A percentile compares a stretch with the other conserved stretches of the same genome.
These are phyloP conservation scores for Takifugu ocellatus DNA, from an alignment of 2,797 vertebrate species.

Conservation along the genomic window DNA sequence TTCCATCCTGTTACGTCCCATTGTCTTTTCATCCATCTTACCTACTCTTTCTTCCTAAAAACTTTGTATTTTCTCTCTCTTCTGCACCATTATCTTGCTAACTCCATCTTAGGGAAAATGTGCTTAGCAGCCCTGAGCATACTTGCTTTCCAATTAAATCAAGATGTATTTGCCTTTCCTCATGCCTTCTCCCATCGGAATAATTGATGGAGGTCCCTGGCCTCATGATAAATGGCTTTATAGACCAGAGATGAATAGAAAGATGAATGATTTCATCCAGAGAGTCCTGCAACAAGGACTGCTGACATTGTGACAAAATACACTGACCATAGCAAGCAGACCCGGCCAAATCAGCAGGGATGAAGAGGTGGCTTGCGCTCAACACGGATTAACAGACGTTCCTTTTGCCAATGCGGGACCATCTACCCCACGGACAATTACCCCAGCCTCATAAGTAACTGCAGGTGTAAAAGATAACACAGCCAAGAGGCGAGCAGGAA, in stretches of 20 bases:
- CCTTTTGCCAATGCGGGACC: background rate
- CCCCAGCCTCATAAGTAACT: constrained; percentile 63
- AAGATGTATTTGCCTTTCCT: constrained; percentile 81
- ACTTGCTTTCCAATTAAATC: constrained; percentile 82
- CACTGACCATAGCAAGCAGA: constrained; percentile 71
- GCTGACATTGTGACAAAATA: constrained; percentile 82
- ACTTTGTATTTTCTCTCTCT: constrained; percentile 31
- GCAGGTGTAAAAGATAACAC: constrained; percentile 53
- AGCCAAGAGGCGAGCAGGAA: constrained; percentile 43
- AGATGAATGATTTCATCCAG: constrained; percentile 77
- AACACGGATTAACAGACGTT: constrained; percentile 11
- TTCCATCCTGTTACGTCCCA: constrained; percentile 11
- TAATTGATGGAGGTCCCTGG: constrained; percentile 80
- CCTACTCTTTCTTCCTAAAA: constrained; percentile 3
- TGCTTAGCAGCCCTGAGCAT: constrained; percentile 66
- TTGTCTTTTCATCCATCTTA: constrained; percentile 19
- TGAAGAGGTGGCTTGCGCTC: constrained; percentile 35
- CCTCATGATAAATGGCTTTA: constrained; percentile 77
- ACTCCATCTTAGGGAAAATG: constrained; percentile 66
- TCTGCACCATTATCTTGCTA: constrained; percentile 38
- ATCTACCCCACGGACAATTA: constrained; percentile 61
- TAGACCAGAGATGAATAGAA: constrained; percentile 76
- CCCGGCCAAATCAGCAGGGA: constrained; percentile 63
- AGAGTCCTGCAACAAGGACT: constrained; percentile 63
- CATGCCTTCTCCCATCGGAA: constrained; percentile 68